These are phyloP conservation scores for Hylomyscus alleni DNA, from an alignment of 2,797 vertebrate genomes.

Conservation along the genomic window DNA sequence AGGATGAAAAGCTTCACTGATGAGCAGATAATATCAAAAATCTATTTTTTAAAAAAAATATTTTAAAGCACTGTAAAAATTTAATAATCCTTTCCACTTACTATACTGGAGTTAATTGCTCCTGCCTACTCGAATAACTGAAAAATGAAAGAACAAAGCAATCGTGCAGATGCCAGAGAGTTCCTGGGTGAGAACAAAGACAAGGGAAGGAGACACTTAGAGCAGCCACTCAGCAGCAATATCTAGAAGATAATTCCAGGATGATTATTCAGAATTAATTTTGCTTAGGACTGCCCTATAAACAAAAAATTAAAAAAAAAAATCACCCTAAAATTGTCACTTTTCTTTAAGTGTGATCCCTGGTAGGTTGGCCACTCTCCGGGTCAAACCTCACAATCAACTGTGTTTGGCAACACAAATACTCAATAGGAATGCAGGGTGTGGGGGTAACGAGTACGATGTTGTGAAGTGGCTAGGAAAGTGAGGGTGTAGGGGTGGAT, in stretches of 20 bases:
- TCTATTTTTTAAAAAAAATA: too few species aligned
- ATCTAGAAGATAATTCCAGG: conserved; percentile 21
- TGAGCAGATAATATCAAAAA: conserved; percentile 30
- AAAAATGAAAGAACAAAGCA: conserved; percentile 64
- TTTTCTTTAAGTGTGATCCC: not conserved
- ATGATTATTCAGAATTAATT: conserved; percentile 50
- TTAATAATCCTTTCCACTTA: conserved; percentile 35
- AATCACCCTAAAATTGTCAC: not conserved
- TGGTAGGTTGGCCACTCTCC: not conserved
- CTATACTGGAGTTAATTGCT: conserved; percentile 43
- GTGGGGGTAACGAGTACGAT: not conserved
- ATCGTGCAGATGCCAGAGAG: conserved; percentile 7
- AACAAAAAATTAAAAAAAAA: not conserved
- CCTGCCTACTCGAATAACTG: not conserved
- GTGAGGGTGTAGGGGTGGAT: too few species aligned
- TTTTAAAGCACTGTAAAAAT: conserved; percentile 54
- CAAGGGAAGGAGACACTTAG: conserved; percentile 55
- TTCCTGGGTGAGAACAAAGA: conserved; percentile 68
- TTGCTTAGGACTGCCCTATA: not conserved
- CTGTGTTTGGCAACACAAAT: not conserved
- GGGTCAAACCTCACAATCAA: not conserved
- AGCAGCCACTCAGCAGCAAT: not conserved
- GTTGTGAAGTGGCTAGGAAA: not conserved
- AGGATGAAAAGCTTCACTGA: conserved; percentile 9
- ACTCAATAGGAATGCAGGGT: not conserved